A percentile compares a stretch with the other conserved stretches of the same genome.
These are phyloP conservation scores for Planococcus citri DNA, from an alignment of 1,140 invertebrate genomes.

Conservation along the genomic window DNA sequence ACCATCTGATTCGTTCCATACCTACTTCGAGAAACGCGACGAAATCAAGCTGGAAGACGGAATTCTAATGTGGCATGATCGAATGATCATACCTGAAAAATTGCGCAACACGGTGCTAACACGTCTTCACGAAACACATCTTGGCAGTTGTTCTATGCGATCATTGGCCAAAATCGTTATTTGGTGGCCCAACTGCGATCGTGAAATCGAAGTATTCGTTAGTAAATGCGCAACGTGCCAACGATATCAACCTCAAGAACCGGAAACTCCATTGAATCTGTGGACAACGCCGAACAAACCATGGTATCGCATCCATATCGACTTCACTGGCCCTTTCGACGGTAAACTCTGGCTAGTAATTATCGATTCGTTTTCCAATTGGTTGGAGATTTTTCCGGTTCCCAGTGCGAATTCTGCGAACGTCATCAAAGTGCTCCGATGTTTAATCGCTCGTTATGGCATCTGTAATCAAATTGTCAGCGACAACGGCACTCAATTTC, in stretches of 20 bases:
- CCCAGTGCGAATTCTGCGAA: neutral
- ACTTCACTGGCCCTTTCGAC: neutral
- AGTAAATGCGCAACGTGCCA: neutral
- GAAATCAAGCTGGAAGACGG: neutral
- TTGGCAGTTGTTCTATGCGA: slow-evolving; percentile 24
- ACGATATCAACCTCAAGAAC: neutral
- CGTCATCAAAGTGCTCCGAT: neutral
- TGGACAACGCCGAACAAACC: neutral
- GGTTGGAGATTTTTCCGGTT: neutral
- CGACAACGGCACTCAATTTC: slow-evolving; percentile 18
- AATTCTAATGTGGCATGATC: slow-evolving; percentile 9
- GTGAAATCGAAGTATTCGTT: neutral
- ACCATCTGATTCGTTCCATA: too few species aligned
- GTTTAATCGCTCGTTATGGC: neutral
- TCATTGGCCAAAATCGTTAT: slow-evolving; percentile 10
- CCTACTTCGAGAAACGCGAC: neutral
- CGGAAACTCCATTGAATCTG: neutral
- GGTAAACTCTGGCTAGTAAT: neutral
- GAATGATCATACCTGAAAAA: slow-evolving; percentile 23
- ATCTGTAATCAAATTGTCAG: neutral
- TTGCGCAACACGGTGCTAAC: slow-evolving; percentile 15
- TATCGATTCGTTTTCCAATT: neutral
- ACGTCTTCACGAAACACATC: slow-evolving; percentile 23
- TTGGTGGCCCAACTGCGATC: slow-evolving; percentile 27
- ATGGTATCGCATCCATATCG: neutral